These are phyloP conservation scores for Furnarius figulus DNA, from an alignment of 2,113 vertebrate genomes.

Conservation along the genomic window DNA sequence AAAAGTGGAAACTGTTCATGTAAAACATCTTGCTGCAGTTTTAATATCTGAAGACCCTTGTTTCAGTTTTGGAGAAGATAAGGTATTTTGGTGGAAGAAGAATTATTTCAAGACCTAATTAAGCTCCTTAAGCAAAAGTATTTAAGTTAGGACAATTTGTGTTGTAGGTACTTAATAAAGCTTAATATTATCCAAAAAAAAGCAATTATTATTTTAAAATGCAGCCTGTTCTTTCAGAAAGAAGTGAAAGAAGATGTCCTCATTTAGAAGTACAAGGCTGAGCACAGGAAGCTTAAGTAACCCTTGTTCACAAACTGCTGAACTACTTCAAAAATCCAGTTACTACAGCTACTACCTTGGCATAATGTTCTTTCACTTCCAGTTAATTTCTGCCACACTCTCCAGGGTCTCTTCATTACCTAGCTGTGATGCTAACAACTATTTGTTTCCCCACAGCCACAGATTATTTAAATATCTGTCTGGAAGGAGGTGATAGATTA, in stretches of 20 bases:
- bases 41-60: neutral
- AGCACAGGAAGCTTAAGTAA: neutral
- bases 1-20: neutral
- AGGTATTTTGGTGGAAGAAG: neutral
- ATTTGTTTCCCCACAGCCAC: neutral
- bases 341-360: neutral
- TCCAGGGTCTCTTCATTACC: neutral
- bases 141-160: neutral
- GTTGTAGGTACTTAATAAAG: neutral
- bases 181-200: neutral
- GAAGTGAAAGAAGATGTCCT: neutral
- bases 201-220: neutral
- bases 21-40: neutral
- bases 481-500: neutral
- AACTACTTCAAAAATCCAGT: neutral
- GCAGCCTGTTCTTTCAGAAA: neutral
- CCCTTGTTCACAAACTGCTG: neutral
- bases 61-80: neutral
- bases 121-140: neutral
- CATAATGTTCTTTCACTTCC: neutral
- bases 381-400: neutral
- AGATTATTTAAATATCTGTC: neutral
- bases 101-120: neutral
- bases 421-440: neutral
- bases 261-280: neutral